These are phyloP conservation scores for Telmatherina bonti DNA, from an alignment of 2,797 vertebrate species.

Conservation along the genomic window DNA sequence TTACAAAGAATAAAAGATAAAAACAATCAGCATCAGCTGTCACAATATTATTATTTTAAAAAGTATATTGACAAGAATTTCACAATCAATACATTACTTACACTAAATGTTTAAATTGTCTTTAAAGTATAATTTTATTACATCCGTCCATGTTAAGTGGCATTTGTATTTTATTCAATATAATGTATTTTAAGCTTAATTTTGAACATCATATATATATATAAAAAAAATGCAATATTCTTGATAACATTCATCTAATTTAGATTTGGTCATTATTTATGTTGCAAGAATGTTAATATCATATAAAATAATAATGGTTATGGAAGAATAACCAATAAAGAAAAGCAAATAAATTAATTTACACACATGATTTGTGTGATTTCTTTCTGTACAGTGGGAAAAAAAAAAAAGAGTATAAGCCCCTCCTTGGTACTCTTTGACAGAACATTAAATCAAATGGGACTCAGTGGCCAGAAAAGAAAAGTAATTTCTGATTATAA, in stretches of 20 bases:
- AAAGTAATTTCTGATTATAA: background rate
- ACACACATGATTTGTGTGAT: too few species aligned
- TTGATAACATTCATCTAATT: too few species aligned
- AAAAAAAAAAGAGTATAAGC: too few species aligned
- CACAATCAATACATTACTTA: background rate
- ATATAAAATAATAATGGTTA: too few species aligned
- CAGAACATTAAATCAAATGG: too few species aligned
- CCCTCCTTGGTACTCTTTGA: too few species aligned
- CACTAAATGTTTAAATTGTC: background rate
- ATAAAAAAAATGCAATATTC: background rate
- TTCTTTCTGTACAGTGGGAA: too few species aligned
- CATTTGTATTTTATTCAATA: background rate
- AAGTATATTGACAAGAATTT: background rate
- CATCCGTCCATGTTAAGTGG: background rate
- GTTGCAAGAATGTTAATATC: too few species aligned
- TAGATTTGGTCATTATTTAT: too few species aligned
- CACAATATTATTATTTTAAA: background rate
- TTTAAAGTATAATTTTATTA: background rate
- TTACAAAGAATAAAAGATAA: background rate
- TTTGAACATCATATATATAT: conserved; percentile 4
- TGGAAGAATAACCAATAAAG: too few species aligned
- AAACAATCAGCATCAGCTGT: background rate
- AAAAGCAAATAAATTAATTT: too few species aligned
- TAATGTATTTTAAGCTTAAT: background rate
- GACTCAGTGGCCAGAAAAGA: too few species aligned